Evolutionary conservation across 2,888 invertebrate species (phyloP).

Genomic region (Carpatolechia fugitivella): DNA sequence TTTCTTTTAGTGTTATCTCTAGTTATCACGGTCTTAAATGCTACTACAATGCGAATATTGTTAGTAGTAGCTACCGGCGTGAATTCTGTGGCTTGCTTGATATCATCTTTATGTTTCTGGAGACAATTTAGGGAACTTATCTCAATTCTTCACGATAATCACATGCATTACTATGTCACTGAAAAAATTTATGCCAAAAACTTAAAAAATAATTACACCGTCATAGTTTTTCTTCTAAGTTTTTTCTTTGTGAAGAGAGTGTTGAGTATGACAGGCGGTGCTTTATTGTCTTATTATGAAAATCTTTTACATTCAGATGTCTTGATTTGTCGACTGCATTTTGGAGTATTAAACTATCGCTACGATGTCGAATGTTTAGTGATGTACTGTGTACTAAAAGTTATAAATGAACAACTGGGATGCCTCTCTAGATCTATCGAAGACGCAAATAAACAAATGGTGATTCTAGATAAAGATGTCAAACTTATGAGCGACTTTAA

Average conservation of each 20-base stretch:
- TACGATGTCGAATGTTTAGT: constrained; percentile 18
- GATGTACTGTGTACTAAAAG: constrained; percentile 27
- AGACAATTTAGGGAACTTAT: neutral
- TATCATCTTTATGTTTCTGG: neutral
- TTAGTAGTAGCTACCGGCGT: neutral
- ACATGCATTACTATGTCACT: neutral
- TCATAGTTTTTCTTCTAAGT: neutral
- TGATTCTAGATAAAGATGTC: constrained; percentile 35
- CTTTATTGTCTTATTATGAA: too few species aligned
- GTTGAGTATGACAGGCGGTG: too few species aligned
- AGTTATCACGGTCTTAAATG: neutral
- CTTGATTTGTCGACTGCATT: neutral
- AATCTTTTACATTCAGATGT: too few species aligned
- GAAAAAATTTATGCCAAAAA: neutral
- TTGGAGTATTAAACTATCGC: constrained; percentile 9
- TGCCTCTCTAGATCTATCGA: constrained; percentile 26
- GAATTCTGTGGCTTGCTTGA: neutral
- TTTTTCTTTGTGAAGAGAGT: too few species aligned
- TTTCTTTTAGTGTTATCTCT: neutral
- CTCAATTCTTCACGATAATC: neutral
- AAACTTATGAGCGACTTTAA: constrained; percentile 30
- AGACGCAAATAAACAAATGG: constrained; percentile 11
- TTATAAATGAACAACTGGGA: constrained; percentile 35
- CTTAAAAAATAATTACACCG: neutral
- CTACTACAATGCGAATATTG: neutral